Conservation (phyloP, 2,888 invertebrate genomes). For the Leucophora obtusa region DNA sequence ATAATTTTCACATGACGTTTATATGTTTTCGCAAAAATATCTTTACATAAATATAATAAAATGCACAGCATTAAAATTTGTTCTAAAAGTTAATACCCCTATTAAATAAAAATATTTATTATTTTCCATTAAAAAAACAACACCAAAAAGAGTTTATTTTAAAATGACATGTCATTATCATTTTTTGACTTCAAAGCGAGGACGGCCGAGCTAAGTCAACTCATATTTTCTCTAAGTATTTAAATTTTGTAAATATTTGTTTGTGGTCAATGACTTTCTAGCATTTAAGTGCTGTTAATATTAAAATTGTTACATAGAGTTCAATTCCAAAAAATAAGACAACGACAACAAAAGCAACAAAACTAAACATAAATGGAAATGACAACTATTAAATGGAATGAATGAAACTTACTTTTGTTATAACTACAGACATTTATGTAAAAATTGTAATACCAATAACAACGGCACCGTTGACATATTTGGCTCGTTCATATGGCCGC, state of each 20-base stretch:
- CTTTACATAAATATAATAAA: too few species aligned
- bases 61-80: too few species aligned
- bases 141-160: background rate
- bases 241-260: background rate
- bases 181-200: conserved; percentile 9
- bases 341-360: conserved; percentile 6
- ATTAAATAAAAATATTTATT: too few species aligned
- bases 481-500: conserved; percentile 9
- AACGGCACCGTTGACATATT: conserved; percentile 46
- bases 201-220: conserved; percentile 5
- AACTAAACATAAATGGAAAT: conserved; percentile 41
- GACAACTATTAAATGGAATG: conserved; percentile 29
- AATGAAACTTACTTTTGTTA: conserved; percentile 4
- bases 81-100: too few species aligned
- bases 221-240: background rate
- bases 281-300: conserved; percentile 3
- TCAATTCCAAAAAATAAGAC: conserved; percentile 27
- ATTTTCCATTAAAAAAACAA: too few species aligned
- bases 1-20: too few species aligned
- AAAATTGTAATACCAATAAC: conserved; percentile 29
- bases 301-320: conserved; percentile 31
- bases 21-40: too few species aligned
- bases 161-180: conserved; percentile 19
- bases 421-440: conserved; percentile 31
- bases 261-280: conserved; percentile 40